Evolutionary conservation across 2,797 vertebrate genomes (phyloP), one percentile per base, ranked within the genome.

Genomic region (Falco columbarius): DNA sequence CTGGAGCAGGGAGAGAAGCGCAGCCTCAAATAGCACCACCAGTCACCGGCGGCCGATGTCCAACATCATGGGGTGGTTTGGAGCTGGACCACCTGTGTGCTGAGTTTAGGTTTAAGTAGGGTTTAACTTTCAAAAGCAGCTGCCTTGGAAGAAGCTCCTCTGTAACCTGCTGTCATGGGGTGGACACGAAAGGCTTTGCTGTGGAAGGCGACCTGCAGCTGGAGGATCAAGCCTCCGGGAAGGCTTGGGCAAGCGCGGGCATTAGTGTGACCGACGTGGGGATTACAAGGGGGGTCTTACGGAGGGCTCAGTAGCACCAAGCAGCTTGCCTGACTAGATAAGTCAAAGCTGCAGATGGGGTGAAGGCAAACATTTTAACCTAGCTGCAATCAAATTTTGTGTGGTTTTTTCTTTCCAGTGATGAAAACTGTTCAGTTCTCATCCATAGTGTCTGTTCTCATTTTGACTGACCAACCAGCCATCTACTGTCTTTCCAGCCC

Each of bases 11-110:
- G 70, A 61, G 91, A 24, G 88, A 83, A 95, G 93, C 87, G 72
- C 91, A 96, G 65, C 62, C 74, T 95, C 91, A 92, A 92, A 92
- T 79, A 95, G 91, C 93, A 79, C 86, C 75, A 14, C 32, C 73
- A 21, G 81, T 77, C 76, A 81, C 70, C 62, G 68, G 63, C 18
- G 12, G 79, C n/a, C 2, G 0, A 40, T 42, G 87, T 80, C 93
- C 84, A 70, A 82, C 75, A 12, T 36, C 88, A 15, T 2, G 4
- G 55, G 63, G 24, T 29, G 44, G 42, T 11, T 72, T 0, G 1
- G 62, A 68, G 74, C 40, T 40, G 87, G 81, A 54, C 81, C 74
- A 10, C 1, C 4, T 61, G 86, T 34, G 34, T 38, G 42, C 62
- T 54, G 65, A 26, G 67, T 73, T 83, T 58, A 29, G 30, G 40